These are phyloP conservation scores for Caenorhabditis elegans DNA, from an alignment of 1,140 invertebrate genomes.

Conservation along the genomic window WBcel235 BX284604.4:15026001-15026500, in stretches of 20 bases:
- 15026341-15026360: neutral
- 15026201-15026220: neutral
- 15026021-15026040: neutral
- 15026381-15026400: neutral
- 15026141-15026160: neutral
- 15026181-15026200: neutral
- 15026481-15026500: conserved; percentile 18
- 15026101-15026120: neutral
- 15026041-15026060: neutral
- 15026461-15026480: neutral
- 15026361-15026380: neutral
- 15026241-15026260: neutral
- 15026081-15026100: neutral
- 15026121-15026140: neutral
- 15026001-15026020: neutral
- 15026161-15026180: neutral
- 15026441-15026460: neutral
- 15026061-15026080: neutral
- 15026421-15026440: neutral
- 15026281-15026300: neutral
- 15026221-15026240: neutral
- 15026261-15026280: neutral
- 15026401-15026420: neutral
- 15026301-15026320: neutral
- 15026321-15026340: neutral